Conservation (phyloP, 2,113 vertebrate species). For the Pseudorhombus dupliciocellatus region DNA sequence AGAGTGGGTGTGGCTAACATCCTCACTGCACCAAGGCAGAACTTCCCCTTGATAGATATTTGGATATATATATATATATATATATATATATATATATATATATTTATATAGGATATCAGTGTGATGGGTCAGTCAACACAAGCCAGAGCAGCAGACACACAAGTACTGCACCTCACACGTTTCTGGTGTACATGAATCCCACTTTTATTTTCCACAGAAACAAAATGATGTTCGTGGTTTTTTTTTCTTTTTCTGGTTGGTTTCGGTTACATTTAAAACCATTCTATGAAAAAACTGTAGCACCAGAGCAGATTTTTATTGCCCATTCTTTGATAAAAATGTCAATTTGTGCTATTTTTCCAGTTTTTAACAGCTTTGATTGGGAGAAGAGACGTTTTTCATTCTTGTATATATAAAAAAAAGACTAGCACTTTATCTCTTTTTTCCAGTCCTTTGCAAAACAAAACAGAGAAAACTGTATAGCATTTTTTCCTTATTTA, state of each 20-base stretch:
- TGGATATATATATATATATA: neutral
- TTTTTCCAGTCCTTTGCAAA: conserved; percentile 76
- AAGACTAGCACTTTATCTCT: conserved; percentile 73
- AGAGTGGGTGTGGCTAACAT: conserved; percentile 69
- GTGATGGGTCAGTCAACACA: conserved; percentile 45
- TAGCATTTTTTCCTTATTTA: conserved; percentile 65
- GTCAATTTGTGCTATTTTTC: conserved; percentile 79
- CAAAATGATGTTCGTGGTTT: conserved; percentile 40
- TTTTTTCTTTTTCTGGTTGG: conserved; percentile 62
- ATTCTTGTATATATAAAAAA: conserved; percentile 69
- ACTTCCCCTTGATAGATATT: conserved; percentile 37
- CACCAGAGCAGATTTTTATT: conserved; percentile 80
- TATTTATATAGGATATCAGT: conserved; percentile 9
- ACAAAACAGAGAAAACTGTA: conserved; percentile 63
- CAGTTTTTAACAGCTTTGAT: conserved; percentile 69
- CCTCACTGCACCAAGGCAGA: conserved; percentile 72
- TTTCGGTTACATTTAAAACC: conserved; percentile 78
- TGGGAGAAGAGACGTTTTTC: conserved; percentile 66
- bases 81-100: neutral
- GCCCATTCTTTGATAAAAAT: conserved; percentile 78
- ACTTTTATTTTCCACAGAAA: conserved; percentile 81
- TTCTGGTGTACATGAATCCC: conserved; percentile 80
- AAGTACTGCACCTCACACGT: conserved; percentile 76
- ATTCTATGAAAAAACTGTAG: conserved; percentile 80
- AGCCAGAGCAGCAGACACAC: conserved; percentile 60